A percentile compares a stretch with the other conserved stretches of the same genome.
phyloP scores from a whole-genome alignment of 2,888 invertebrate species.

The Agrotis exclamationis region DNA sequence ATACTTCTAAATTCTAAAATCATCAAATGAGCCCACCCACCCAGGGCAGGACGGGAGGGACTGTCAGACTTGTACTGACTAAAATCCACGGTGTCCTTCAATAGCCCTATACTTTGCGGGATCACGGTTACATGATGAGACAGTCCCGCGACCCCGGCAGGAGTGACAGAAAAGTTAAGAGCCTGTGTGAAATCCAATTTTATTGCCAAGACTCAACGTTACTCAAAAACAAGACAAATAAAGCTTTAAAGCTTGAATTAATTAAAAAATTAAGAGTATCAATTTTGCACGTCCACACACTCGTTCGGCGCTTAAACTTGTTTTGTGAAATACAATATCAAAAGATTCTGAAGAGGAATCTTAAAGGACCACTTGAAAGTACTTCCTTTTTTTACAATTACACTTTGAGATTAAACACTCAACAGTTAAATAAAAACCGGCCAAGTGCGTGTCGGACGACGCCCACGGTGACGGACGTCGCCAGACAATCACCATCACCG shows the following conservation, averaged over 20 bases:
- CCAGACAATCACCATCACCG: too few relatives aligned
- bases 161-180: too few relatives aligned
- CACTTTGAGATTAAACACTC: constrained; percentile 27
- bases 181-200: not conserved
- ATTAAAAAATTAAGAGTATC: constrained; percentile 28
- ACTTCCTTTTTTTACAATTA: constrained; percentile 25
- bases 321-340: constrained; percentile 30
- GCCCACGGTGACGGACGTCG: too few relatives aligned
- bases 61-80: too few relatives aligned
- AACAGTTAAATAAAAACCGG: constrained; percentile 34
- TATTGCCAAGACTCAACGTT: not conserved
- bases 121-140: too few relatives aligned
- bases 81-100: too few relatives aligned
- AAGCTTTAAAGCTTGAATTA: not conserved
- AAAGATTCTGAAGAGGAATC: constrained; percentile 11
- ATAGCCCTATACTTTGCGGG: too few relatives aligned
- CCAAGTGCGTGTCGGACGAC: too few relatives aligned
- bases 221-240: not conserved
- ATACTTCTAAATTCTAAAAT: too few relatives aligned
- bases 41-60: too few relatives aligned
- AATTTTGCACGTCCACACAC: constrained; percentile 17
- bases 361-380: constrained; percentile 13
- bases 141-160: too few relatives aligned
- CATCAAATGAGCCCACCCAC: too few relatives aligned
- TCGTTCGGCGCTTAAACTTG: constrained; percentile 3